phyloP scores from a whole-genome alignment of 2,888 invertebrate species.

The Drosophila engyochracea region DNA sequence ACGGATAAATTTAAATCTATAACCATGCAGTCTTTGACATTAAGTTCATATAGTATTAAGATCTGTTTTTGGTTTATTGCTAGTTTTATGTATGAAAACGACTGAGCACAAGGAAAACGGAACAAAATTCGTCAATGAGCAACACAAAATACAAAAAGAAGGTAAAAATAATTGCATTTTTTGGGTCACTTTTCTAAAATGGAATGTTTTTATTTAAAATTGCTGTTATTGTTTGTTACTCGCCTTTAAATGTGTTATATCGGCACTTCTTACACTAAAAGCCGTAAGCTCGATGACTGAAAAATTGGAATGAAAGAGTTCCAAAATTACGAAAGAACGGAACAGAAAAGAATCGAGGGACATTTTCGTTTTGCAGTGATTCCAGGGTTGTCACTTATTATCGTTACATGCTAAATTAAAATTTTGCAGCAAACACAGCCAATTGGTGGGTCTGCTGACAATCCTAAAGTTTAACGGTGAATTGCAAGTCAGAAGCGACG shows the following conservation, averaged over 20 bases:
- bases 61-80: background rate
- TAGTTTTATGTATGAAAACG: background rate
- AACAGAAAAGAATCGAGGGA: background rate
- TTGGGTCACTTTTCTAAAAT: background rate
- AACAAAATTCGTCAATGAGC: background rate
- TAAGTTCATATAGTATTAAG: background rate
- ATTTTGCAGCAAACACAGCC: too few species aligned
- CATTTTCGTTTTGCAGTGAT: background rate
- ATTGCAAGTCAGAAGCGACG: background rate
- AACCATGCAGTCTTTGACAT: background rate
- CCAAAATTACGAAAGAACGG: background rate
- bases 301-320: background rate
- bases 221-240: background rate
- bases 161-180: background rate
- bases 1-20: background rate
- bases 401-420: background rate
- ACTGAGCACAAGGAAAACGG: background rate
- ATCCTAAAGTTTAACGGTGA: background rate
- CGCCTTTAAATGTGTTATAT: background rate
- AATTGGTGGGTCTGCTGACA: background rate
- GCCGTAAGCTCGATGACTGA: background rate
- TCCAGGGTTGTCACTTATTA: background rate
- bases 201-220: background rate
- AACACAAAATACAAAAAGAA: background rate
- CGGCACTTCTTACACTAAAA: background rate